Percentiles rank a stretch among this genome's conserved stretches.
Evolutionary conservation across 2,797 vertebrate genomes (phyloP).

Genomic region (Echeneis naucrates): DNA sequence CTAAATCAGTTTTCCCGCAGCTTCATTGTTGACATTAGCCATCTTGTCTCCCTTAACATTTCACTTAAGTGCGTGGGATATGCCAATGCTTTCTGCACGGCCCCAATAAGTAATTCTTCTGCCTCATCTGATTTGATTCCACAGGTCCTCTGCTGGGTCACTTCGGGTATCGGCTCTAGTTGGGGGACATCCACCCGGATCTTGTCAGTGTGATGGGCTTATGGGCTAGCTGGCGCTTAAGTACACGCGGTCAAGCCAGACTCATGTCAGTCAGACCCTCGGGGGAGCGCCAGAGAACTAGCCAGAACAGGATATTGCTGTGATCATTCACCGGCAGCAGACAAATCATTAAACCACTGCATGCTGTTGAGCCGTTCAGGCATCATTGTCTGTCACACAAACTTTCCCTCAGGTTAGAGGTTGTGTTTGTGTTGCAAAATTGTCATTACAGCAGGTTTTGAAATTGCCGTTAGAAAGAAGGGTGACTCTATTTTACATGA

Average conservation of each 20-base stretch:
- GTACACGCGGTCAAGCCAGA: constrained; percentile 60
- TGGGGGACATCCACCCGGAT: constrained; percentile 55
- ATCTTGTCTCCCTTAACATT: too few relatives aligned
- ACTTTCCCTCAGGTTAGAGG: constrained; percentile 55
- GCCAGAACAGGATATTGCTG: constrained; percentile 79
- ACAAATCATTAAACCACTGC: constrained; percentile 79
- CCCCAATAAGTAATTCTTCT: constrained; percentile 73
- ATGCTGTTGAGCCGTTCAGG: constrained; percentile 46
- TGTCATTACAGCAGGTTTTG: constrained; percentile 20
- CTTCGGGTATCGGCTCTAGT: constrained; percentile 21
- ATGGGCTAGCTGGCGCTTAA: constrained; percentile 36
- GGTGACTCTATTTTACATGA: constrained; percentile 8
- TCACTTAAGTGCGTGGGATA: constrained; percentile 6
- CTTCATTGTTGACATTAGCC: constrained; percentile 49
- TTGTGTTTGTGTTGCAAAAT: constrained; percentile 38
- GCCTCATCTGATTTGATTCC: constrained; percentile 66
- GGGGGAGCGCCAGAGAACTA: constrained; percentile 44
- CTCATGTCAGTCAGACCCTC: constrained; percentile 70
- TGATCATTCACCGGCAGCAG: constrained; percentile 77
- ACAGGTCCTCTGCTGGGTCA: constrained; percentile 64
- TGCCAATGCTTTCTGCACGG: constrained; percentile 49
- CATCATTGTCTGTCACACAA: constrained; percentile 55
- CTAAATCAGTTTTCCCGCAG: constrained; percentile 54
- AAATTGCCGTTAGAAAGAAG: neutral
- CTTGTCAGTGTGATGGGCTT: constrained; percentile 69